phyloP scores from a whole-genome alignment of 2,797 vertebrate genomes.

The Chrysocyon brachyurus region DNA sequence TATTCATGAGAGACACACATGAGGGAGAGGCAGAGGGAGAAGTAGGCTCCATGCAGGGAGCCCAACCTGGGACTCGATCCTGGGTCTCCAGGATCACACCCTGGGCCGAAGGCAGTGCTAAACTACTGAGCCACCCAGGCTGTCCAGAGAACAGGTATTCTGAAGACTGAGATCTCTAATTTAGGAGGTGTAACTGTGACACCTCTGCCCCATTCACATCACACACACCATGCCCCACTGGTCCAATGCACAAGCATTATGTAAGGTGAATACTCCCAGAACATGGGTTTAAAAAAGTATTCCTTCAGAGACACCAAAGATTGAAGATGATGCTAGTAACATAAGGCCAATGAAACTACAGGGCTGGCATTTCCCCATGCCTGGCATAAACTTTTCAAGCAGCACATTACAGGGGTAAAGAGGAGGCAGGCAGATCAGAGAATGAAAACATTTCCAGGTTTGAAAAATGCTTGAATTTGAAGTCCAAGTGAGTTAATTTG shows the following conservation, averaged over 20 bases:
- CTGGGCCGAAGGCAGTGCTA: too few species aligned
- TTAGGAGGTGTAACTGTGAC: background rate
- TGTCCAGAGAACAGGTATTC: background rate
- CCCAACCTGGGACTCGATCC: too few species aligned
- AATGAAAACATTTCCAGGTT: background rate
- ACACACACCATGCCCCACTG: background rate
- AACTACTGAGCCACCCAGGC: too few species aligned
- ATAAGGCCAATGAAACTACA: background rate
- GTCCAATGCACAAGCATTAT: background rate
- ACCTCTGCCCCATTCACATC: background rate
- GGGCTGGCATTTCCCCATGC: background rate
- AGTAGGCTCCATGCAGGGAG: too few species aligned
- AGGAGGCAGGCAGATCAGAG: background rate
- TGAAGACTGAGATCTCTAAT: background rate
- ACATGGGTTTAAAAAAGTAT: background rate
- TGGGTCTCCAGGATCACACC: too few species aligned
- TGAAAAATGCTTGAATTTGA: background rate
- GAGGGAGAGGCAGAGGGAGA: too few species aligned
- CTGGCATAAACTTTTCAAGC: background rate
- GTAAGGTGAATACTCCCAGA: background rate
- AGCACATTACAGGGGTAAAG: background rate
- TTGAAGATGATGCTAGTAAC: background rate
- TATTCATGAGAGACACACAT: too few species aligned
- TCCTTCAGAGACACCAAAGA: background rate
- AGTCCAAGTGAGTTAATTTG: background rate